Conservation (phyloP, 2,797 vertebrate species). For the Hephaestus fuliginosus region DNA sequence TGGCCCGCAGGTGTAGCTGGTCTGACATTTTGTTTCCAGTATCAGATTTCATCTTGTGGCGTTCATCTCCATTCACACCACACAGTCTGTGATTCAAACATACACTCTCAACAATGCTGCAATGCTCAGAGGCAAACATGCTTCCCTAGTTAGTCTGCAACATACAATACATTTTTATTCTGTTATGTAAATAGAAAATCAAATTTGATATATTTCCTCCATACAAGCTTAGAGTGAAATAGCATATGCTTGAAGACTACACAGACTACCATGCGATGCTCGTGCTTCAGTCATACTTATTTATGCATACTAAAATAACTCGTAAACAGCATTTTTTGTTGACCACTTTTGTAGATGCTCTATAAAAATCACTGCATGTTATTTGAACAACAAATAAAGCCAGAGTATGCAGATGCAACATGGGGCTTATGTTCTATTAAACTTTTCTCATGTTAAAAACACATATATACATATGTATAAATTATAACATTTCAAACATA, state of each 20-base stretch:
- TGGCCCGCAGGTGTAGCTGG: constrained; percentile 60
- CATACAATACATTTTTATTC: neutral
- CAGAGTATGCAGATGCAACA: neutral
- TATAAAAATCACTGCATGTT: neutral
- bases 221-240: neutral
- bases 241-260: neutral
- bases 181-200: neutral
- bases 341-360: neutral
- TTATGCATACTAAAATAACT: neutral
- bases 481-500: neutral
- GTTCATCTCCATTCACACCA: constrained; percentile 21
- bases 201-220: too few relatives aligned
- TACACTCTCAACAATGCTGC: too few relatives aligned
- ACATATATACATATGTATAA: too few relatives aligned
- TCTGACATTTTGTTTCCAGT: constrained; percentile 84
- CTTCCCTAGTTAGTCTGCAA: neutral
- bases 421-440: neutral
- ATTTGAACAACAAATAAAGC: constrained; percentile 2
- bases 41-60: constrained; percentile 82
- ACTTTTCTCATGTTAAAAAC: neutral
- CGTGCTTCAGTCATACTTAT: neutral
- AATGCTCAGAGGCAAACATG: neutral
- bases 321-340: neutral
- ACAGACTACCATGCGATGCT: neutral
- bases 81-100: too few relatives aligned